Evolutionary conservation across 1,140 invertebrate species (phyloP).

Genomic region (Rhyacophila brunnea): DNA sequence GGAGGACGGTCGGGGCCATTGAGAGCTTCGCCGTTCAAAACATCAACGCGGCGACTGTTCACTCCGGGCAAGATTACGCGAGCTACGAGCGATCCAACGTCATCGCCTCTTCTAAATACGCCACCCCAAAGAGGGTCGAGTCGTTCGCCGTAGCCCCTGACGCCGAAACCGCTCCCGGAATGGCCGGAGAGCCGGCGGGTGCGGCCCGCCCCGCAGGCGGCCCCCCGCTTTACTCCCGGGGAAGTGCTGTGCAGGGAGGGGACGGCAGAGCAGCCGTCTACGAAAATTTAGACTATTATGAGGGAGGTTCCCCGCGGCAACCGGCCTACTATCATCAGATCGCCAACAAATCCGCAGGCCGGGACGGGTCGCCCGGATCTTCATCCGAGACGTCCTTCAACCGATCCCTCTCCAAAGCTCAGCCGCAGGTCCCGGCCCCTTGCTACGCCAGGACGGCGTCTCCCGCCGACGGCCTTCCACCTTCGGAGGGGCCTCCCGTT

Average conservation of each 20-base stretch:
- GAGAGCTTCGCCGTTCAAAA: conserved; percentile 52
- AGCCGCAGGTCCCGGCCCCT: conserved; percentile 67
- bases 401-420: conserved; percentile 52
- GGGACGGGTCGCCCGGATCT: conserved; percentile 14
- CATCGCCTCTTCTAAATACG: conserved; percentile 69
- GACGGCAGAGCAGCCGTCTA: conserved; percentile 63
- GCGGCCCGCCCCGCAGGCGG: conserved; percentile 56
- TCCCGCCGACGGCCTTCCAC: conserved; percentile 47
- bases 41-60: conserved; percentile 31
- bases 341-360: conserved; percentile 43
- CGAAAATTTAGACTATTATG: conserved; percentile 79
- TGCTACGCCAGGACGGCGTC: conserved; percentile 52
- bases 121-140: conserved; percentile 71
- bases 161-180: conserved; percentile 42
- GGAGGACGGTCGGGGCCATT: conserved; percentile 49
- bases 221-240: conserved; percentile 60
- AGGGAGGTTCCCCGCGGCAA: conserved; percentile 48
- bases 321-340: conserved; percentile 64
- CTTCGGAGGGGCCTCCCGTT: conserved; percentile 56
- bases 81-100: conserved; percentile 53
- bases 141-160: conserved; percentile 57
- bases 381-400: conserved; percentile 17
- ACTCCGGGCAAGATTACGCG: conserved; percentile 49
- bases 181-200: conserved; percentile 43
- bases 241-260: conserved; percentile 54